A percentile compares a stretch with the other conserved stretches of the same genome.
phyloP scores from a whole-genome alignment of 2,113 vertebrate species.

The Pleuronectes platessa region DNA sequence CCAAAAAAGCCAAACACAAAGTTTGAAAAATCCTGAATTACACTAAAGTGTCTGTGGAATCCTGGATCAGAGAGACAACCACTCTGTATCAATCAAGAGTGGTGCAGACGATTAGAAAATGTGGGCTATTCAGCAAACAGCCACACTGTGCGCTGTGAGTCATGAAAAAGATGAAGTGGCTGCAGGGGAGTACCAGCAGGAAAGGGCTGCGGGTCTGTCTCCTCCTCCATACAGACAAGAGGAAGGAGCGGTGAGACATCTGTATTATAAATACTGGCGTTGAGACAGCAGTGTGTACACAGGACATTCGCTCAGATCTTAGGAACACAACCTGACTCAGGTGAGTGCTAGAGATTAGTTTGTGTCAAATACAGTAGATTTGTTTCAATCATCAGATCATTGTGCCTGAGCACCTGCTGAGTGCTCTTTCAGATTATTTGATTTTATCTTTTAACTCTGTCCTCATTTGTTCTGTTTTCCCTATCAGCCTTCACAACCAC shows the following conservation, averaged over 20 bases:
- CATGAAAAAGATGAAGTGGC: background rate
- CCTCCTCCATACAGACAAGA: constrained; percentile 35
- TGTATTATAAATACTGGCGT: constrained; percentile 36
- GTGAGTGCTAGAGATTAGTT: constrained; percentile 7
- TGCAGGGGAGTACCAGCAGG: constrained; percentile 6
- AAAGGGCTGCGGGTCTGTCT: constrained; percentile 7
- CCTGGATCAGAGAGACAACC: background rate
- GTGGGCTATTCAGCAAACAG: background rate
- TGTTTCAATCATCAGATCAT: background rate
- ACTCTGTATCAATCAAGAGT: background rate
- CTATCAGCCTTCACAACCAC: constrained; percentile 7
- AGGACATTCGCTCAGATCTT: background rate
- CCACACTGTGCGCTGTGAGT: background rate
- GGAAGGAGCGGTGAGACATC: background rate
- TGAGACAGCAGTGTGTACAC: background rate
- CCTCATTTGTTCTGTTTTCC: constrained; percentile 3
- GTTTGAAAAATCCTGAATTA: background rate
- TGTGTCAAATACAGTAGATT: background rate
- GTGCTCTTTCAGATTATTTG: background rate
- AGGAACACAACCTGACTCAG: background rate
- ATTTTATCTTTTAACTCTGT: background rate
- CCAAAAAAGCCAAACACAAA: background rate
- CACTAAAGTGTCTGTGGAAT: background rate
- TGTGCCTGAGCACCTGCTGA: background rate
- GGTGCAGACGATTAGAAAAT: background rate